Conservation (phyloP, 2,888 invertebrate genomes). For the Julus scanicus region DNA sequence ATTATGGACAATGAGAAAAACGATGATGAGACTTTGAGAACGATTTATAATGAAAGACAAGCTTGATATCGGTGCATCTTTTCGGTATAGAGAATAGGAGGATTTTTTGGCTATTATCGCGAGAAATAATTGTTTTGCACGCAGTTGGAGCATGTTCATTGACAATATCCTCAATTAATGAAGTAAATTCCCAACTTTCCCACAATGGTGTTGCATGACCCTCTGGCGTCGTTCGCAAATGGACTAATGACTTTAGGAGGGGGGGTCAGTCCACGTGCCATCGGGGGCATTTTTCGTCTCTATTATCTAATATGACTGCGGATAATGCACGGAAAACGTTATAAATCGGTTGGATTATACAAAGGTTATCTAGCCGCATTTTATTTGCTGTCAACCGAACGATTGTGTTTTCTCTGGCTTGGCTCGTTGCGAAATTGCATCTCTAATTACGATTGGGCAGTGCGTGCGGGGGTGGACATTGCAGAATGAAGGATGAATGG, state of each 20-base stretch:
- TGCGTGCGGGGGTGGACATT: constrained; percentile 17
- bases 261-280: constrained; percentile 38
- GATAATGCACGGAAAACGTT: constrained; percentile 44
- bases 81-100: background rate
- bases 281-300: constrained; percentile 37
- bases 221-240: background rate
- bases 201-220: constrained; percentile 7
- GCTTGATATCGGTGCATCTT: background rate
- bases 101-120: constrained; percentile 9
- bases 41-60: background rate
- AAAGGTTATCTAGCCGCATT: constrained; percentile 46
- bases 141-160: constrained; percentile 22
- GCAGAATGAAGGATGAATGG: background rate
- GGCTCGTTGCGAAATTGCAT: constrained; percentile 44
- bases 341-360: constrained; percentile 49
- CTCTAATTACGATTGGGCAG: constrained; percentile 39
- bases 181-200: constrained; percentile 9
- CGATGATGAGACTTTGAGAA: background rate
- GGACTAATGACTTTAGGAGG: constrained; percentile 39
- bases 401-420: constrained; percentile 44
- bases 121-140: background rate
- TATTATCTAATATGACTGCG: constrained; percentile 37
- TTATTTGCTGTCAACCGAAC: constrained; percentile 48
- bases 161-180: constrained; percentile 32
- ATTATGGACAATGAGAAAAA: background rate